Percentiles rank a stretch among this genome's conserved stretches.
Evolutionary conservation across 2,797 vertebrate species (phyloP).

Genomic region (Neosilurus mollespiculum): DNA sequence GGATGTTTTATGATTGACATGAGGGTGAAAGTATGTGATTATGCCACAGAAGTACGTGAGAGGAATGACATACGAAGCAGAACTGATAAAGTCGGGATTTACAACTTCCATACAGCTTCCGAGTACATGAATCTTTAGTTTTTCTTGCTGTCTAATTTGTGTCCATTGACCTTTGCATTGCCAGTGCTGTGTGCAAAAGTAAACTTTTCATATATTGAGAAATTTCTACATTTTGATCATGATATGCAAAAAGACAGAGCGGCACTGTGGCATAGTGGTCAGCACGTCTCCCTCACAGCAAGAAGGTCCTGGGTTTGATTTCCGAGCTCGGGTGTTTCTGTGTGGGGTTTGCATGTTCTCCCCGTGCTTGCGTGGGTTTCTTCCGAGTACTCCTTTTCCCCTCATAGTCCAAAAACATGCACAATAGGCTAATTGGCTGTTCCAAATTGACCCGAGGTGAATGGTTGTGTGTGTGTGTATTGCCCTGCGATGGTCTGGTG

Average conservation of each 20-base stretch:
- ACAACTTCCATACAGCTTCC: constrained; percentile 29
- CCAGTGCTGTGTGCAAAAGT: constrained; percentile 2
- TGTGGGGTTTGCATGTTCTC: too few species aligned
- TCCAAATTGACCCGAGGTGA: too few species aligned
- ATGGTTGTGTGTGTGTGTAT: too few species aligned
- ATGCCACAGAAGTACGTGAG: constrained; percentile 67
- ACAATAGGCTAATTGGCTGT: too few species aligned
- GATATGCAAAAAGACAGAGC: background rate
- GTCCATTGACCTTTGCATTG: constrained; percentile 16
- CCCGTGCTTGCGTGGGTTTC: too few species aligned
- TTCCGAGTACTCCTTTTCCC: too few species aligned
- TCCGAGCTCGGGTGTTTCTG: too few species aligned
- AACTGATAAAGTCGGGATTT: constrained; percentile 49
- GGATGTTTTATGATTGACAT: constrained; percentile 76
- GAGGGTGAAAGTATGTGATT: constrained; percentile 72
- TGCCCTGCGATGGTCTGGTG: too few species aligned
- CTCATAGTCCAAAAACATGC: too few species aligned
- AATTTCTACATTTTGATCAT: constrained; percentile 12
- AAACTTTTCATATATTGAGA: background rate
- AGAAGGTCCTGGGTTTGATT: too few species aligned
- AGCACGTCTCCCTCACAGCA: too few species aligned
- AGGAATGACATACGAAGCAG: constrained; percentile 66
- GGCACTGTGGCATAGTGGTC: too few species aligned
- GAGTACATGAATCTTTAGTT: constrained; percentile 13
- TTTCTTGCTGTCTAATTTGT: background rate